These are phyloP conservation scores for Ceratoteleas bidentatus DNA, from an alignment of 1,140 invertebrate genomes.

Conservation along the genomic window DNA sequence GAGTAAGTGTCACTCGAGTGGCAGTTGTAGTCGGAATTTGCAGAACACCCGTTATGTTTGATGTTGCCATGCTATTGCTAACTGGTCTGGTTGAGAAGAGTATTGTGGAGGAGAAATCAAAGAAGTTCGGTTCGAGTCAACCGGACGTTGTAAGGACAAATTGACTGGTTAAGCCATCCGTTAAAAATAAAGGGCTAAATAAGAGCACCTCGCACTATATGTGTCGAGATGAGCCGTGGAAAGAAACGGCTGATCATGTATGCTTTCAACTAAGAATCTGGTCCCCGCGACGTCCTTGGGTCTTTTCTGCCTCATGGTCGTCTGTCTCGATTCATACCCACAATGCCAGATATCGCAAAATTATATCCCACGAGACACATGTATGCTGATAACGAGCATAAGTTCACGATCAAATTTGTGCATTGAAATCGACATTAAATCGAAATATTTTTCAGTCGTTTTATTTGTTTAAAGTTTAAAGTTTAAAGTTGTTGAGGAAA, in stretches of 20 bases:
- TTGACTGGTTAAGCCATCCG: constrained; percentile 38
- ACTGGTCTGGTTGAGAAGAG: constrained; percentile 73
- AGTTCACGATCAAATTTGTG: too few species aligned
- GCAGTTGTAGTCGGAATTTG: neutral
- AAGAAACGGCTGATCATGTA: constrained; percentile 44
- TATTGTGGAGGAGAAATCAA: constrained; percentile 72
- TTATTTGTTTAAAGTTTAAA: too few species aligned
- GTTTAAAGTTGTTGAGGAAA: too few species aligned
- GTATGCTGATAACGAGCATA: too few species aligned
- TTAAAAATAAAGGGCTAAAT: constrained; percentile 69
- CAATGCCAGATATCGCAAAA: constrained; percentile 62
- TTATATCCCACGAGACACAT: constrained; percentile 61
- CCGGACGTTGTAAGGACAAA: constrained; percentile 53
- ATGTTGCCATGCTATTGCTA: constrained; percentile 74
- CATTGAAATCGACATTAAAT: too few species aligned
- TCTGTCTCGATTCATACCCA: constrained; percentile 69
- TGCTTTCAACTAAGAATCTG: constrained; percentile 67
- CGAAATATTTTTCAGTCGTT: too few species aligned
- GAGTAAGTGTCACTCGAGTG: neutral
- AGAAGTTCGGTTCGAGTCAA: constrained; percentile 62
- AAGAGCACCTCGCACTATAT: constrained; percentile 44
- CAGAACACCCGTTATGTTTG: constrained; percentile 76
- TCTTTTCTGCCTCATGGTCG: constrained; percentile 72
- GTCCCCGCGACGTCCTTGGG: constrained; percentile 77
- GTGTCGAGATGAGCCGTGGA: constrained; percentile 30